A percentile compares a stretch with the other conserved stretches of the same genome.
Conservation (phyloP, 2,113 vertebrate species). For the Pelodiscus sinensis region DNA sequence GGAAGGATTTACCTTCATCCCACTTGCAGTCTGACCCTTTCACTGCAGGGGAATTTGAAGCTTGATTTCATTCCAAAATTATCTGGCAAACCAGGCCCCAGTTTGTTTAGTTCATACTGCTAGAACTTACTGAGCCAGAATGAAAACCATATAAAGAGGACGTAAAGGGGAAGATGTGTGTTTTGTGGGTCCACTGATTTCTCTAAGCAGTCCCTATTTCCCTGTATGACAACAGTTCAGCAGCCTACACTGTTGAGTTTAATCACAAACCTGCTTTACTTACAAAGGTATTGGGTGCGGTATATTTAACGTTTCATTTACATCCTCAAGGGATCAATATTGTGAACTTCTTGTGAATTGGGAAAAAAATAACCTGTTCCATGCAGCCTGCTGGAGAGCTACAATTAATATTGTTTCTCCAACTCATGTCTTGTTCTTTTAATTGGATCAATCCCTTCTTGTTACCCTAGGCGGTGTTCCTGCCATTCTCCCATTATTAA, state of each 20-base stretch:
- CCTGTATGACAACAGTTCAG: not conserved
- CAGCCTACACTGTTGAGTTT: slow-evolving; percentile 26
- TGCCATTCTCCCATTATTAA: slow-evolving; percentile 54
- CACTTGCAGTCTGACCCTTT: accelerated
- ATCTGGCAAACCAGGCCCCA: not conserved
- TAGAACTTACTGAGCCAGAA: not conserved
- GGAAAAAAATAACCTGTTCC: slow-evolving; percentile 34
- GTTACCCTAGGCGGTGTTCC: slow-evolving; percentile 55
- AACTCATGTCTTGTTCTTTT: slow-evolving; percentile 32
- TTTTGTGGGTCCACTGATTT: not conserved
- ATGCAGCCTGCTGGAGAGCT: slow-evolving; percentile 39
- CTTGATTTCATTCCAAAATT: not conserved
- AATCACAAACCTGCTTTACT: slow-evolving; percentile 59
- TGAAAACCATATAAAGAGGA: not conserved
- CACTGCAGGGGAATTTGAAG: not conserved
- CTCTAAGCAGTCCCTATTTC: not conserved
- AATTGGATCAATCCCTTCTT: slow-evolving; percentile 45
- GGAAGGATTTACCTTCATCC: not conserved
- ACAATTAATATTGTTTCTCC: slow-evolving; percentile 59
- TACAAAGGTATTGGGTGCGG: not conserved
- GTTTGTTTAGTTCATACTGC: not conserved
- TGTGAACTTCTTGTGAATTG: slow-evolving; percentile 36
- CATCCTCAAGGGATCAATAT: slow-evolving; percentile 42
- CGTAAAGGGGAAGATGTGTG: not conserved
- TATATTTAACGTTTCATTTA: slow-evolving; percentile 42